Conservation (phyloP, 2,113 vertebrate species). For the Cheilinus undulatus region DNA sequence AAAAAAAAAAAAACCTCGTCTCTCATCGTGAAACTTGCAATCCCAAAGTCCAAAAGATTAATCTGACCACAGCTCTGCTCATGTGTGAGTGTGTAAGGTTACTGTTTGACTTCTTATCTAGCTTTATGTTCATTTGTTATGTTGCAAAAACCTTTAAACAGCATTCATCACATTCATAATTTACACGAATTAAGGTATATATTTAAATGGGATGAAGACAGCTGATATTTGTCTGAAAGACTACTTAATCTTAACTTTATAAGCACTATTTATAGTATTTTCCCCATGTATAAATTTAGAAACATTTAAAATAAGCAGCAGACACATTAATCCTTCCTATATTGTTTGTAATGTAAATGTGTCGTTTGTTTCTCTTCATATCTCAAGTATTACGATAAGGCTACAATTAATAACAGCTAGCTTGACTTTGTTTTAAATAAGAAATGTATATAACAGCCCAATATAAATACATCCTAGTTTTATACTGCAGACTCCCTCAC, state of each 20-base stretch:
- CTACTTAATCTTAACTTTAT: too few relatives aligned
- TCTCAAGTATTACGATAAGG: neutral
- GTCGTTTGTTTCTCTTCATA: neutral
- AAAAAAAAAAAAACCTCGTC: too few relatives aligned
- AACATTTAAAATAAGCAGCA: neutral
- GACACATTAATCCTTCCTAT: neutral
- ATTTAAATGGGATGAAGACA: too few relatives aligned
- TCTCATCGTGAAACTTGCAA: slow-evolving; percentile 57
- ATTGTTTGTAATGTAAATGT: neutral
- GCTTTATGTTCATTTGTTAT: slow-evolving; percentile 20
- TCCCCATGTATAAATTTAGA: neutral
- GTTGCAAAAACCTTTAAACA: slow-evolving; percentile 10
- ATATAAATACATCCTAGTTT: slow-evolving; percentile 43
- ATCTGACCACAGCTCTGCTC: slow-evolving; percentile 12
- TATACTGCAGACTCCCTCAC: slow-evolving; percentile 23
- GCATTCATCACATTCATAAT: neutral
- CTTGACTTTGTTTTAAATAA: slow-evolving; percentile 49
- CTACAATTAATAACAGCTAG: slow-evolving; percentile 28
- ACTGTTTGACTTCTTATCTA: slow-evolving; percentile 47
- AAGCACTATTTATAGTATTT: too few relatives aligned
- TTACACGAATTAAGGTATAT: neutral
- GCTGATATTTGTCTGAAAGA: too few relatives aligned
- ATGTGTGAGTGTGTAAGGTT: slow-evolving; percentile 7
- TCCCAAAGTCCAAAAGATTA: slow-evolving; percentile 54
- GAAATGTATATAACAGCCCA: slow-evolving; percentile 24